phyloP scores from a whole-genome alignment of 2,113 vertebrate species.

The Egretta garzetta region DNA sequence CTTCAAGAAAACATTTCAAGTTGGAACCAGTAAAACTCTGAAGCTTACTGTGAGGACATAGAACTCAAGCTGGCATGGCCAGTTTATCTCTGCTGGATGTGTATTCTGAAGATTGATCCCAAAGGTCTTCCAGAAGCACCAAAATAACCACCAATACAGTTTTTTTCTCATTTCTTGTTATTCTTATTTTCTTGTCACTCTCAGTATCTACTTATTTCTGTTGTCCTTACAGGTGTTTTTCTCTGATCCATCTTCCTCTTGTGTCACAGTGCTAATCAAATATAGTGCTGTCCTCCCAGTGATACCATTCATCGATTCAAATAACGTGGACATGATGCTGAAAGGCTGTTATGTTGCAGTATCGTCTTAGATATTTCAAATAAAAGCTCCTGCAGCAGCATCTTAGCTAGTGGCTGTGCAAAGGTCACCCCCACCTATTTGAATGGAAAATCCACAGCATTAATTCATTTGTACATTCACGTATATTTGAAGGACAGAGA shows the following conservation, averaged over 20 bases:
- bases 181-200: neutral
- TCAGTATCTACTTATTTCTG: neutral
- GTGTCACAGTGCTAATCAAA: neutral
- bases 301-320: neutral
- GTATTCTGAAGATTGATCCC: neutral
- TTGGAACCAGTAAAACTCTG: neutral
- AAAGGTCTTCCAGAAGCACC: neutral
- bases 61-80: neutral
- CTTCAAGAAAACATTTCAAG: neutral
- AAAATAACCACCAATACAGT: accelerated
- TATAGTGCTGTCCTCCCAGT: neutral
- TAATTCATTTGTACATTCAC: neutral
- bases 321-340: accelerated
- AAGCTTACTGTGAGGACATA: neutral
- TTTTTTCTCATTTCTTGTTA: neutral
- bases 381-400: neutral
- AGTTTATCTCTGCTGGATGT: neutral
- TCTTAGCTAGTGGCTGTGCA: neutral
- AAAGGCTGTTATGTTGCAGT: neutral
- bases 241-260: neutral
- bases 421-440: neutral
- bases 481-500: neutral
- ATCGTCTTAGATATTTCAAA: neutral
- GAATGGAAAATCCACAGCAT: neutral
- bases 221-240: neutral